Percentiles rank a stretch among this genome's conserved stretches.
These are phyloP conservation scores for Romanomermis culicivorax DNA, from an alignment of 2,888 invertebrate genomes.

Conservation along the genomic window DNA sequence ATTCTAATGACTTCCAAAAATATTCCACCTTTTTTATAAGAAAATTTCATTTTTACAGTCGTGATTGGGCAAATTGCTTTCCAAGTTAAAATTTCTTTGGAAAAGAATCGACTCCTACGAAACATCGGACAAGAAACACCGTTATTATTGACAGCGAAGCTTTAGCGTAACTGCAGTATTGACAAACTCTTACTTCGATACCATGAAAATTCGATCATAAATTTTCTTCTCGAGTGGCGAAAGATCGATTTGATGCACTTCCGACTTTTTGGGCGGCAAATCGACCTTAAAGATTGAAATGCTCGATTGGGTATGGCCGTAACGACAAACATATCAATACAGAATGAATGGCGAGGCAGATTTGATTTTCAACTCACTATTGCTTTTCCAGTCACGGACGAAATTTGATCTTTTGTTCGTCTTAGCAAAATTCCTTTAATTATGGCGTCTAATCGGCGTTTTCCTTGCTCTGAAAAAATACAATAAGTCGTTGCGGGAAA, in stretches of 20 bases:
- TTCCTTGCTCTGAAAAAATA: conserved; percentile 33
- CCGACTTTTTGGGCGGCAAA: conserved; percentile 21
- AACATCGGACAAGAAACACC: too few relatives aligned
- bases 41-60: too few relatives aligned
- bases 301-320: too few relatives aligned
- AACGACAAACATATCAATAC: too few relatives aligned
- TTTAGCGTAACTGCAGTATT: too few relatives aligned
- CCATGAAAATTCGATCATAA: conserved; percentile 24
- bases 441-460: conserved; percentile 53
- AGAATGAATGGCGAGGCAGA: too few relatives aligned
- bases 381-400: conserved; percentile 25
- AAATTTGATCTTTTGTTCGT: conserved; percentile 55
- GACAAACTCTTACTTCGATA: conserved; percentile 19
- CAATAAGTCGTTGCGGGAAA: background rate
- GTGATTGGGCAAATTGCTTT: too few relatives aligned
- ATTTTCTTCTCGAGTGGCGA: conserved; percentile 24
- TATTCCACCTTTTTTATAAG: too few relatives aligned
- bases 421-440: conserved; percentile 64
- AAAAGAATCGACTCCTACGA: too few relatives aligned
- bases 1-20: too few relatives aligned
- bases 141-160: too few relatives aligned
- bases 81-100: too few relatives aligned
- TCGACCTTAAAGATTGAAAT: conserved; percentile 15
- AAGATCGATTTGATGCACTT: conserved; percentile 24
- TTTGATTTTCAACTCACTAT: conserved; percentile 15